A percentile compares a stretch with the other conserved stretches of the same genome.
Evolutionary conservation across 2,113 vertebrate genomes (phyloP).

Genomic region (Donacobius atricapilla): DNA sequence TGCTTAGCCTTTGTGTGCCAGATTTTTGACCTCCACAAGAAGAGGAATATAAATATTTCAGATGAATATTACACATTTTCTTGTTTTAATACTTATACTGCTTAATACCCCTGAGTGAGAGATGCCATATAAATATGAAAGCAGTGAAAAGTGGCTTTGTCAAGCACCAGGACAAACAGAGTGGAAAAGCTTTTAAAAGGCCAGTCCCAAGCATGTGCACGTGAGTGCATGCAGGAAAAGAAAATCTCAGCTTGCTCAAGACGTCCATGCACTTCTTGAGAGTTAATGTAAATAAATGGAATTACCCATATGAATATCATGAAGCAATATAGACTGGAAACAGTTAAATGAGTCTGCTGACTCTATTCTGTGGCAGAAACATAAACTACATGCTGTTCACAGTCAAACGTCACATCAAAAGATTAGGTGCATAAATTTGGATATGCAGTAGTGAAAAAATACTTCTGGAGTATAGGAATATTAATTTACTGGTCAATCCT

Average conservation of each 20-base stretch:
- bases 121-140: neutral
- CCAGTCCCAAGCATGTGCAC: neutral
- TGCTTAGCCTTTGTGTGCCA: neutral
- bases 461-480: neutral
- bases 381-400: neutral
- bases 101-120: neutral
- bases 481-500: neutral
- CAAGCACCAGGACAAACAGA: neutral
- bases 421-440: neutral
- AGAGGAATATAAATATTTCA: neutral
- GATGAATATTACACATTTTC: neutral
- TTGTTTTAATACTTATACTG: neutral
- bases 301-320: neutral
- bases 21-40: neutral
- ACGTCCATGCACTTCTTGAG: neutral
- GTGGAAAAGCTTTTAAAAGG: neutral
- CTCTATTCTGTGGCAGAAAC: neutral
- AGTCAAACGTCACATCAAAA: neutral
- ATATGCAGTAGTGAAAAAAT: neutral
- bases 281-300: neutral
- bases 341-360: neutral
- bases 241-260: neutral
- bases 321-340: neutral
- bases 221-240: accelerated
- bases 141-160: neutral